phyloP scores from a whole-genome alignment of 1,140 invertebrate genomes.

The Ylistrum balloti region DNA sequence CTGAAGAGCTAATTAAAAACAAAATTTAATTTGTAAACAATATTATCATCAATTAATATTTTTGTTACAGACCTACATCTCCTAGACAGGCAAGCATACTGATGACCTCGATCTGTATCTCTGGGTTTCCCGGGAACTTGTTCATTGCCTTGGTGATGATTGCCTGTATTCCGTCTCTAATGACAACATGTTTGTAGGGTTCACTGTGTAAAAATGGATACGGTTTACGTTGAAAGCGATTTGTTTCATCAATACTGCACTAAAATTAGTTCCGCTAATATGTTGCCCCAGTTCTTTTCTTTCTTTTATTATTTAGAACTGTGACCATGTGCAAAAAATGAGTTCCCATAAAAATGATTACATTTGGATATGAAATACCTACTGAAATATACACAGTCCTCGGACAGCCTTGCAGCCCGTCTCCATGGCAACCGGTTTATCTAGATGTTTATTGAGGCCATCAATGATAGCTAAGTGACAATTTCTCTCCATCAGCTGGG shows the following conservation, averaged over 20 bases:
- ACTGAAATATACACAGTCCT: conserved; percentile 75
- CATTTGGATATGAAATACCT: conserved; percentile 59
- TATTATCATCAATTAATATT: too few relatives aligned
- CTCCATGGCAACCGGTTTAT: conserved; percentile 50
- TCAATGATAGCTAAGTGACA: conserved; percentile 70
- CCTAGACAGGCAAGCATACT: conserved; percentile 73
- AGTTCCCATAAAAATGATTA: too few relatives aligned
- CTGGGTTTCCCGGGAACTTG: conserved; percentile 54
- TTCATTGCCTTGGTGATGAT: conserved; percentile 58
- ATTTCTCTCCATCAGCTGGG: conserved; percentile 73
- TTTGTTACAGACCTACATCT: conserved; percentile 67
- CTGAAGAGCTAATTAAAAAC: too few relatives aligned
- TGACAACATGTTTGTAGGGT: conserved; percentile 66
- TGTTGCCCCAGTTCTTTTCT: too few relatives aligned
- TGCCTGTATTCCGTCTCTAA: conserved; percentile 57
- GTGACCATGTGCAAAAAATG: too few relatives aligned
- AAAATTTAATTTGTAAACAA: too few relatives aligned
- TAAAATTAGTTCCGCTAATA: too few relatives aligned
- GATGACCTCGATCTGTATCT: conserved; percentile 70
- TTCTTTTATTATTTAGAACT: too few relatives aligned
- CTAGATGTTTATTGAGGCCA: conserved; percentile 63
- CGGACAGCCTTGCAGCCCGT: conserved; percentile 67
- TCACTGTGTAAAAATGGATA: conserved; percentile 57
- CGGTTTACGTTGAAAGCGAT: too few relatives aligned
- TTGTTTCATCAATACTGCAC: too few relatives aligned